Percentiles rank a stretch among this genome's conserved stretches.
Evolutionary conservation across 92 coral and sea anemone genomes (phyloP).

Genomic region (Paragorgia papillata): DNA sequence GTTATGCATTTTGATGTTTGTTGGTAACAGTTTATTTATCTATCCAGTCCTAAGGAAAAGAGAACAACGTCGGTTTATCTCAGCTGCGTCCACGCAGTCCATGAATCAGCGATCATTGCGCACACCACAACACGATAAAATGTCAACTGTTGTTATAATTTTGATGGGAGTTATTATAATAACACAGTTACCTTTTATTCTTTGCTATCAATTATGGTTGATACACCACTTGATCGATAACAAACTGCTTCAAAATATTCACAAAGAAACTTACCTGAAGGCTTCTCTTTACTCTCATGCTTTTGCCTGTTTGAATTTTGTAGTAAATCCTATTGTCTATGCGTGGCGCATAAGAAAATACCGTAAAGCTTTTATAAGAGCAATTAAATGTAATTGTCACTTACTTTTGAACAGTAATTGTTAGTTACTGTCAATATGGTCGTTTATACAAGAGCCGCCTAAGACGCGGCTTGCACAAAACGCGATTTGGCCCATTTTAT

Average conservation of each 20-base stretch:
- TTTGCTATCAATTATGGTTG: conserved; percentile 14
- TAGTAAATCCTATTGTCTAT: conserved; percentile 31
- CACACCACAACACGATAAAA: conserved; percentile 16
- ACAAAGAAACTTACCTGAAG: background rate
- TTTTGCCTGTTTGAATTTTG: conserved; percentile 32
- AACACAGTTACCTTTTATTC: conserved; percentile 35
- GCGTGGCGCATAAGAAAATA: conserved; percentile 38
- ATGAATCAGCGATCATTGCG: background rate
- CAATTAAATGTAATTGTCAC: background rate
- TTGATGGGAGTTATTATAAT: conserved; percentile 7
- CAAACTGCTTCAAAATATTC: background rate
- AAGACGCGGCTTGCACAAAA: no score
- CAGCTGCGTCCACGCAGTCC: background rate
- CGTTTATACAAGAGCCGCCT: no score
- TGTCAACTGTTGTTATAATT: conserved; percentile 36
- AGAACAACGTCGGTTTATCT: conserved; percentile 13
- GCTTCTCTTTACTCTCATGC: conserved; percentile 3
- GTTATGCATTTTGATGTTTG: conserved; percentile 11
- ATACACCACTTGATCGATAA: background rate
- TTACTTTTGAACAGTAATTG: no score
- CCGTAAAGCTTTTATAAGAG: conserved; percentile 23
- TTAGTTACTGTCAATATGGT: no score
- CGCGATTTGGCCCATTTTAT: no score
- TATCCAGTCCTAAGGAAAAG: conserved; percentile 34
- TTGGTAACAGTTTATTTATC: conserved; percentile 27